Conservation (phyloP, 2,113 vertebrate genomes). For the Mesembrinibis cayennensis region DNA sequence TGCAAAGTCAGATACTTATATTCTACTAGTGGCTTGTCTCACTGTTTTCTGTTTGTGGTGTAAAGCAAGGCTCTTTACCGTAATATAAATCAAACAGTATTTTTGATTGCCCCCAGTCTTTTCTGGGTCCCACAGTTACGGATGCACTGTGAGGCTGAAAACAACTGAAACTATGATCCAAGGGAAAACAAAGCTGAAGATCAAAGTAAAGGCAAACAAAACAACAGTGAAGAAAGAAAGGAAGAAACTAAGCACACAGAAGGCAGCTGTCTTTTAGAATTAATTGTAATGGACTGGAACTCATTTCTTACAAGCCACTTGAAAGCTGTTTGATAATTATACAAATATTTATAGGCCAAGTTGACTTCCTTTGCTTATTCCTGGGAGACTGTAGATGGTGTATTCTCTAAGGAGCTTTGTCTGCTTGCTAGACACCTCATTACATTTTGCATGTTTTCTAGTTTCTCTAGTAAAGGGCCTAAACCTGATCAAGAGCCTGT, state of each 20-base stretch:
- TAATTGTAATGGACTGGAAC: neutral
- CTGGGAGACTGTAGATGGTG: neutral
- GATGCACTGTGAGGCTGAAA: neutral
- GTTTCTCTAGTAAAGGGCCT: neutral
- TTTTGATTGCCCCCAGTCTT: neutral
- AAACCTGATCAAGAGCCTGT: neutral
- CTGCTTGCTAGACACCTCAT: neutral
- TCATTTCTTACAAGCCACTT: constrained; percentile 2
- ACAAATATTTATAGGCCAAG: neutral
- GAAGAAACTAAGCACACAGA: neutral
- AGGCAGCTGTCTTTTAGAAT: neutral
- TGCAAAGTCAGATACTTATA: neutral
- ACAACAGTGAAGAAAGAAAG: neutral
- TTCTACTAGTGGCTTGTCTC: neutral
- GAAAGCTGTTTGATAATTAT: constrained; percentile 16
- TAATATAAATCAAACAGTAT: neutral
- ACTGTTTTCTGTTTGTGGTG: neutral
- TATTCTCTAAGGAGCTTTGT: neutral
- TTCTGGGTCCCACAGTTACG: neutral
- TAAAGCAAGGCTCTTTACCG: neutral
- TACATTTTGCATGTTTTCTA: neutral
- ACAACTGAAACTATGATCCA: neutral
- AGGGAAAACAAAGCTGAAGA: neutral
- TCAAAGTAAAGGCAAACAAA: constrained; percentile 16
- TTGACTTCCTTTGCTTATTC: neutral